These are phyloP conservation scores for Calliopum simillimum DNA, from an alignment of 2,888 invertebrate genomes.

Conservation along the genomic window DNA sequence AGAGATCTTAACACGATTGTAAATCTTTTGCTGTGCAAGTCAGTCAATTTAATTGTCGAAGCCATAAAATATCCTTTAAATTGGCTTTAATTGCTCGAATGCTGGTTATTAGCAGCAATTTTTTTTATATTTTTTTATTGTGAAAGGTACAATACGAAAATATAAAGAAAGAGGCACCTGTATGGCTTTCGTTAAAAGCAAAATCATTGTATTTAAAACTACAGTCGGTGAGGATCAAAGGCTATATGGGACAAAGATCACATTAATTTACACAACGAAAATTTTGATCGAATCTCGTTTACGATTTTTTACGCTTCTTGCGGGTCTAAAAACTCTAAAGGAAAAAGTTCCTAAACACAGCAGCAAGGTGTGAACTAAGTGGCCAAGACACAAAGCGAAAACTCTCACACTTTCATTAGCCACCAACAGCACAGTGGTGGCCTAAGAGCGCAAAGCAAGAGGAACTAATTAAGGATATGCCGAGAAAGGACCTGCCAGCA, in stretches of 20 bases:
- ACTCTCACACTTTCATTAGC: conserved; percentile 23
- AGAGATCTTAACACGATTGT: conserved; percentile 55
- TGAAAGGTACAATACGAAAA: conserved; percentile 36
- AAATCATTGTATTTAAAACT: conserved; percentile 18
- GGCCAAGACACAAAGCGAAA: conserved; percentile 15
- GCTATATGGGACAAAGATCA: conserved; percentile 32
- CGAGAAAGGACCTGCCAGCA: background rate
- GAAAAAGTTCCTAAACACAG: background rate
- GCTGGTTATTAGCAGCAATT: conserved; percentile 42
- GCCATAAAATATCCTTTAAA: conserved; percentile 50
- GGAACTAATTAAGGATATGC: too few relatives aligned
- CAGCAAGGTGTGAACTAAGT: conserved; percentile 38
- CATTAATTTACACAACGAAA: conserved; percentile 25
- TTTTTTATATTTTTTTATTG: conserved; percentile 42
- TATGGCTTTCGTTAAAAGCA: background rate
- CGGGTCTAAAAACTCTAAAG: conserved; percentile 5
- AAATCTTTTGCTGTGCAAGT: conserved; percentile 49
- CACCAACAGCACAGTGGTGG: conserved; percentile 19
- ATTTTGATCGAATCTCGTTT: conserved; percentile 53
- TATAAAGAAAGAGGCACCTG: conserved; percentile 4
- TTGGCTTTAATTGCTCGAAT: conserved; percentile 58
- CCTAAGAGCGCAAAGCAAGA: background rate
- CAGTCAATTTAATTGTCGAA: background rate
- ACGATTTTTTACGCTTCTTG: conserved; percentile 58
- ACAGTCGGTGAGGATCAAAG: conserved; percentile 54